A percentile compares a stretch with the other conserved stretches of the same genome.
These are phyloP conservation scores for Syrphus vitripennis DNA, from an alignment of 2,888 invertebrate species.

Conservation along the genomic window DNA sequence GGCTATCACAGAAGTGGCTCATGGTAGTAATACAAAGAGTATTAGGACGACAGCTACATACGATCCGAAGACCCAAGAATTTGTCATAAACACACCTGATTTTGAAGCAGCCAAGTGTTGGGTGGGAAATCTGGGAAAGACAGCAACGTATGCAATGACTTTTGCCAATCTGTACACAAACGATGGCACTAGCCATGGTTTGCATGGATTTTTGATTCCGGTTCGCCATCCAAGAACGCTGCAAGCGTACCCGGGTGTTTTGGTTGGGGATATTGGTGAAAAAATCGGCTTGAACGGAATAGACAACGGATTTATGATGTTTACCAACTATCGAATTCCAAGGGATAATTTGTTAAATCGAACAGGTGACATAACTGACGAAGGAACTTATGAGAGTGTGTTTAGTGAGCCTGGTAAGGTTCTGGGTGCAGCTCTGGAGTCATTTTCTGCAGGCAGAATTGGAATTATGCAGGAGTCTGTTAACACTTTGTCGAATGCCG, in stretches of 20 bases:
- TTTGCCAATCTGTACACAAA: slow-evolving; percentile 94
- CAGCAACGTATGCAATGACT: slow-evolving; percentile 91
- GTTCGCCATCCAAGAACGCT: slow-evolving; percentile 90
- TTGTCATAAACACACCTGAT: slow-evolving; percentile 94
- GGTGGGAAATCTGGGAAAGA: slow-evolving; percentile 96
- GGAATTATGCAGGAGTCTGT: slow-evolving; percentile 84
- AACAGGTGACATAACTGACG: slow-evolving; percentile 93
- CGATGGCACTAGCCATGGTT: slow-evolving; percentile 89
- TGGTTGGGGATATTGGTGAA: slow-evolving; percentile 95
- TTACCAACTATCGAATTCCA: slow-evolving; percentile 93
- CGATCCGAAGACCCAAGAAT: slow-evolving; percentile 88
- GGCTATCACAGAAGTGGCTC: slow-evolving; percentile 95
- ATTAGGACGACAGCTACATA: slow-evolving; percentile 95
- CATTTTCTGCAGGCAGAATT: slow-evolving; percentile 91
- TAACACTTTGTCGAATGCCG: slow-evolving; percentile 84
- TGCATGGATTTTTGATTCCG: slow-evolving; percentile 95
- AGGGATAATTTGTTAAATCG: slow-evolving; percentile 92
- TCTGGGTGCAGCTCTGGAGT: slow-evolving; percentile 92
- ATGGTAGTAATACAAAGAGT: slow-evolving; percentile 96
- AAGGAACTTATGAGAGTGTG: slow-evolving; percentile 94
- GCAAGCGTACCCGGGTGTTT: slow-evolving; percentile 90
- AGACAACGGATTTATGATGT: slow-evolving; percentile 96
- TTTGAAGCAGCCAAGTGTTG: slow-evolving; percentile 98
- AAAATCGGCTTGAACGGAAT: slow-evolving; percentile 95
- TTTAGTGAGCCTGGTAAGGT: slow-evolving; percentile 93